Base-by-base conservation (phyloP, 2,888 invertebrate species). In the Allophyes oxyacanthae region DNA sequence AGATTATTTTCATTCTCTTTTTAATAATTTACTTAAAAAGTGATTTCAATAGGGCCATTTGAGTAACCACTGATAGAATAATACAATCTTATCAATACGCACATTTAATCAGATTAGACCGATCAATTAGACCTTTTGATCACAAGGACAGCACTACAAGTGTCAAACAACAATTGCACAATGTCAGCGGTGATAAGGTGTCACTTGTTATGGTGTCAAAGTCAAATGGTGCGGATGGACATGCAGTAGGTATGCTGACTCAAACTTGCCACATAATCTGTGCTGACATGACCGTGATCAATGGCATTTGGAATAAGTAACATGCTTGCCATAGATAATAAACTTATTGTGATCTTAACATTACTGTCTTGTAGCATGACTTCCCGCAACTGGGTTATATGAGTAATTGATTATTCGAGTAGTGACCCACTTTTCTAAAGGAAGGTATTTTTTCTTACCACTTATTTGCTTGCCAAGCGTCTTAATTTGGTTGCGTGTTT, bases 381-480 rank as follows among this genome's bases (percentile, higher is more conserved):
- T 8, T 28, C 6, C 6, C 6, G 7, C 8, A 28, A 28, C 6
- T 33, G 45, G 43, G 20, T 20, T 20, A 2, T 20, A 20, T 20
- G 20, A 20, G 20, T 20, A 20, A 61, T 61, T 48, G 25, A 45
- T 53, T 30, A 43, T 5, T 36, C 49, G 30, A 69, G 46, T 36
- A 43, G 14, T 14, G 2, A 20, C 26, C 26, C 45, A 37, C 7
- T 14, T 34, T 14, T 36, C 11, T 20, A 6, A n/a, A 34, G 0
- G 8, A 37, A 38, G 25, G 42, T 33, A 33, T 3, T 9, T 20
- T 6, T 33, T 10, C 0, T 6, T 44, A 36, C 9, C 20, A 10
- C 20, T 7, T 32, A 9, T 49, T 6, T 11, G 20, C 28, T 50
- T 56, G 43, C 42, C 56, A 69, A 65, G 55, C 25, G 20, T 46